phyloP scores from a whole-genome alignment of 2,888 invertebrate genomes.

The Synergus gifuensis region DNA sequence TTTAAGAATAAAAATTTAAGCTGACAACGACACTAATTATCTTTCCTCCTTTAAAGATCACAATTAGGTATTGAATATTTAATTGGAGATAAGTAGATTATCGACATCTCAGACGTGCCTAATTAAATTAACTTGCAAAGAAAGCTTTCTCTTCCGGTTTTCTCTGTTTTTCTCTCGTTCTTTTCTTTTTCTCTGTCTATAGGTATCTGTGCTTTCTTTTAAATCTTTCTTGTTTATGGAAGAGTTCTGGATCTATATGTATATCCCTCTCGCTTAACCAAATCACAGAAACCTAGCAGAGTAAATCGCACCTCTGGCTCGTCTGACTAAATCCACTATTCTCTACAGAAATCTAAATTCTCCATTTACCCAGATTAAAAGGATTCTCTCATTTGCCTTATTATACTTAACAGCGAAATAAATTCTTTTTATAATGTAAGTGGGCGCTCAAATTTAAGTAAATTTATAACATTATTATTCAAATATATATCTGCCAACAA shows the following conservation, averaged over 20 bases:
- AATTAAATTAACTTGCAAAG: slow-evolving; percentile 16
- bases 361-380: not conserved
- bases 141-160: not conserved
- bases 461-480: no score
- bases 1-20: no score
- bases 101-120: not conserved
- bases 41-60: not conserved
- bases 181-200: not conserved
- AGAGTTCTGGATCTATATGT: not conserved
- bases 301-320: not conserved
- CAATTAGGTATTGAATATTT: slow-evolving; percentile 4
- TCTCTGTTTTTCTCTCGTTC: not conserved
- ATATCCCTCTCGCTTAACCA: not conserved
- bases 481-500: no score
- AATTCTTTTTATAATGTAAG: not conserved
- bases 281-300: not conserved
- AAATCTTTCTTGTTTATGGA: not conserved
- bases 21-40: not conserved
- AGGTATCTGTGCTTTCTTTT: not conserved
- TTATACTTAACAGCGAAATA: not conserved
- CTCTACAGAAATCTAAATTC: not conserved
- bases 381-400: slow-evolving; percentile 2
- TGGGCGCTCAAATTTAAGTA: not conserved
- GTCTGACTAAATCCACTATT: not conserved
- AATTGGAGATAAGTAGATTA: slow-evolving; percentile 26